Percentiles rank a stretch among this genome's conserved stretches.
These are phyloP conservation scores for Dichetophora obliterata DNA, from an alignment of 2,888 invertebrate species.

Conservation along the genomic window DNA sequence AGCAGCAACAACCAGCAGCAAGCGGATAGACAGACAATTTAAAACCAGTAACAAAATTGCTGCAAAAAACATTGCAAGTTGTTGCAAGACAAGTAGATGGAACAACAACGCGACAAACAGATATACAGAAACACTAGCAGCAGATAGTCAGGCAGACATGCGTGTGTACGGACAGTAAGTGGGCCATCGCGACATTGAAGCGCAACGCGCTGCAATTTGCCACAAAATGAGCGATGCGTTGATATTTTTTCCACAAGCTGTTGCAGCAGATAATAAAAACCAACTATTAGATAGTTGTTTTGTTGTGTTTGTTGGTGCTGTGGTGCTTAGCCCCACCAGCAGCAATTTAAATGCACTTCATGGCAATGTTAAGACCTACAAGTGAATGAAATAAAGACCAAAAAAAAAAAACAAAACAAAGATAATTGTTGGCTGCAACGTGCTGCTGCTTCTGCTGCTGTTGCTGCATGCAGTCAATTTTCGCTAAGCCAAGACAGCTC, in stretches of 20 bases:
- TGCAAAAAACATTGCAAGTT: not conserved
- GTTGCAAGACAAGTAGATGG: not conserved
- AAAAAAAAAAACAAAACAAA: not conserved
- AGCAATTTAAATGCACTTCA: slow-evolving; percentile 18
- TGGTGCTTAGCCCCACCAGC: slow-evolving; percentile 9
- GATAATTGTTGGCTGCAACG: not conserved
- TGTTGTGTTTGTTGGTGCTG: not conserved
- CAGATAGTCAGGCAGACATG: too few relatives aligned
- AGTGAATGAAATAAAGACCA: not conserved
- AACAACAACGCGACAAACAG: slow-evolving; percentile 5
- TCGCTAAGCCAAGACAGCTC: not conserved
- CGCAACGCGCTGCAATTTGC: slow-evolving; percentile 17
- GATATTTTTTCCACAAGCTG: slow-evolving; percentile 16
- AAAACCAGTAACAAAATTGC: slow-evolving; percentile 4
- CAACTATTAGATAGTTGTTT: not conserved
- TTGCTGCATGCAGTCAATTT: slow-evolving; percentile 26
- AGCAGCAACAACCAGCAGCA: slow-evolving; percentile 44
- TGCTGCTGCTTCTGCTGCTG: not conserved
- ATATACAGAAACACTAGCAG: too few relatives aligned
- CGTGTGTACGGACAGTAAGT: not conserved
- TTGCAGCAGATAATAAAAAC: not conserved
- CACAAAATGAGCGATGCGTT: slow-evolving; percentile 29
- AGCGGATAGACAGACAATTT: too few relatives aligned
- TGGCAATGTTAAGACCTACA: not conserved
- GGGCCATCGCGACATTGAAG: slow-evolving; percentile 24